Percentiles rank a stretch among this genome's conserved stretches.
Evolutionary conservation across 1,140 invertebrate genomes (phyloP).

Genomic region (Drosophila malerkotliana): DNA sequence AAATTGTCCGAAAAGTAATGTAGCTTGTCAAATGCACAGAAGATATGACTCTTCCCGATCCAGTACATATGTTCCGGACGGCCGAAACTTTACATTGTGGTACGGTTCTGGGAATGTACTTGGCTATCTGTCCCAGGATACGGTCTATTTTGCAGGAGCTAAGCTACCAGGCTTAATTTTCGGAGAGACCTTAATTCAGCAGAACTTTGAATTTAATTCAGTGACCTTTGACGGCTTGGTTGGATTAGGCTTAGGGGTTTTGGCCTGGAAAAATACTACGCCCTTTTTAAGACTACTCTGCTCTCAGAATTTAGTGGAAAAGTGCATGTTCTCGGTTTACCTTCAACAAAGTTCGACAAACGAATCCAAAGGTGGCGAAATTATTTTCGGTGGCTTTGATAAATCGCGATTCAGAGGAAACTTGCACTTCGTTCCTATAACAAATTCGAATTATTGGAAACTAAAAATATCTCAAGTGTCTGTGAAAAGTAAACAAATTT

Average conservation of each 20-base stretch:
- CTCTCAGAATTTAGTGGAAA: conserved; percentile 89
- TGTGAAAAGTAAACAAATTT: conserved; percentile 30
- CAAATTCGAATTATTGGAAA: conserved; percentile 64
- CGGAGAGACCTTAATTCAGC: conserved; percentile 97
- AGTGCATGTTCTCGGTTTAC: conserved; percentile 97
- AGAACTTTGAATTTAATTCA: conserved; percentile 91
- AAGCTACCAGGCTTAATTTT: conserved; percentile 92
- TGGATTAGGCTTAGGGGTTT: conserved; percentile 93
- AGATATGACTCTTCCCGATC: conserved; percentile 94
- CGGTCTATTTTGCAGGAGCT: conserved; percentile 87
- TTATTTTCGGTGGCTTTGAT: conserved; percentile 66
- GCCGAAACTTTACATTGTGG: conserved; percentile 94
- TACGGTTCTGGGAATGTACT: conserved; percentile 98
- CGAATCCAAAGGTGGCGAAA: conserved; percentile 44
- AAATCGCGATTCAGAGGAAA: conserved; percentile 38
- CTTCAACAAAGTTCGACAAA: conserved; percentile 88
- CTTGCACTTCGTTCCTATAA: conserved; percentile 69
- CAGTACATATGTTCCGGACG: conserved; percentile 92
- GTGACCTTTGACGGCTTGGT: conserved; percentile 99
- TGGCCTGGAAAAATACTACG: conserved; percentile 94
- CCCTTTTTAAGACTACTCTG: conserved; percentile 98
- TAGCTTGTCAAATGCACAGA: conserved; percentile 51
- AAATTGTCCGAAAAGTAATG: conserved; percentile 47
- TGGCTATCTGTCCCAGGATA: conserved; percentile 96
- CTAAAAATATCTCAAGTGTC: conserved; percentile 51